Conservation (phyloP, 2,888 invertebrate genomes). For the Rhopalosiphum nymphaeae region DNA sequence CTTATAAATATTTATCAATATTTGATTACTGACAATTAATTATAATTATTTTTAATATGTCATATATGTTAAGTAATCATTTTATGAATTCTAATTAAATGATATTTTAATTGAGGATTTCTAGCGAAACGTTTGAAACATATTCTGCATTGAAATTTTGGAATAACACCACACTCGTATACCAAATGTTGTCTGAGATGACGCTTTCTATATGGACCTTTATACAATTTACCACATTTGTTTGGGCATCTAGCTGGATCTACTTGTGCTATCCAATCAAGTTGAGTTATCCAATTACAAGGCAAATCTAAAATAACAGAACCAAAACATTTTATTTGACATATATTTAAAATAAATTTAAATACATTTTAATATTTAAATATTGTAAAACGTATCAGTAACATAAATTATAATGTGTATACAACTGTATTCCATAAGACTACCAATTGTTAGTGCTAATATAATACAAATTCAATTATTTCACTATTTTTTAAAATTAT, state of each 20-base stretch:
- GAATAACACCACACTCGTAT: constrained; percentile 69
- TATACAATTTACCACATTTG: constrained; percentile 66
- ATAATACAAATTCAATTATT: neutral
- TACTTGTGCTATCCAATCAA: neutral
- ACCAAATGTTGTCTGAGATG: constrained; percentile 68
- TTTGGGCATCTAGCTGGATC: constrained; percentile 47
- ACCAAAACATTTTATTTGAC: neutral
- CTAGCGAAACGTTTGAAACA: constrained; percentile 69
- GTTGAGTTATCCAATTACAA: neutral
- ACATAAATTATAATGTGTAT: neutral
- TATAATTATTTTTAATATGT: neutral
- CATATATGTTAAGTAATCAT: constrained; percentile 9
- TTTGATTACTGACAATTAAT: neutral
- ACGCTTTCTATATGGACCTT: constrained; percentile 64
- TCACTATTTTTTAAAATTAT: neutral
- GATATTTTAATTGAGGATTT: constrained; percentile 52
- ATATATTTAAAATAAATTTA: neutral
- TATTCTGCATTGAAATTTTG: constrained; percentile 69
- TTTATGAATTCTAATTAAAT: constrained; percentile 50
- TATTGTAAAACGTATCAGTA: neutral
- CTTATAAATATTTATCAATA: neutral
- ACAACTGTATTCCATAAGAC: neutral
- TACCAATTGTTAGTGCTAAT: neutral
- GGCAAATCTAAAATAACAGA: neutral
- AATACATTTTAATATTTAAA: neutral